Percentiles rank a stretch among this genome's conserved stretches.
Conservation (phyloP, 2,113 vertebrate genomes). For the Microtus ochrogaster region DNA sequence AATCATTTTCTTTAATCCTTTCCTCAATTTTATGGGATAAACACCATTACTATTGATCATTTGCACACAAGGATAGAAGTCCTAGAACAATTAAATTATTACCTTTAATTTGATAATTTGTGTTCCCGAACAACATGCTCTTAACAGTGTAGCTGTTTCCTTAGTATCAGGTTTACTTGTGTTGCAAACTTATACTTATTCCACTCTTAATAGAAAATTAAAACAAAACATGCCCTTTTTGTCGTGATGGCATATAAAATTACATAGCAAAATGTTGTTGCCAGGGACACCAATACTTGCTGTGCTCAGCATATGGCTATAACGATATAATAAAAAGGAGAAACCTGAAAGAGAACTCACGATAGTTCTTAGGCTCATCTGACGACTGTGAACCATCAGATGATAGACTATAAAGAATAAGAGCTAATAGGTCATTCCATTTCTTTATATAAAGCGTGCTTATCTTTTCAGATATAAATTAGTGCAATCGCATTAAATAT, state of each 20-base stretch:
- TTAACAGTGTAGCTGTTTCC: not conserved
- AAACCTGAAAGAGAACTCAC: not conserved
- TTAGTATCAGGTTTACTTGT: not conserved
- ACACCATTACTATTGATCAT: not conserved
- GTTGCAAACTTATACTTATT: not conserved
- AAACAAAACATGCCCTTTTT: not conserved
- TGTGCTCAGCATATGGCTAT: not conserved
- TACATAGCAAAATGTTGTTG: not conserved
- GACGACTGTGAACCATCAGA: not conserved
- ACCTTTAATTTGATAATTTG: not conserved
- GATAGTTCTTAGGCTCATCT: not conserved
- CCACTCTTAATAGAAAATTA: conserved; percentile 11
- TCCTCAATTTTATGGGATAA: not conserved
- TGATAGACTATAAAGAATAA: conserved; percentile 50
- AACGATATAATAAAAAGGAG: not conserved
- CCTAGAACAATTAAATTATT: not conserved
- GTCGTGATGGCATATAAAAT: not conserved
- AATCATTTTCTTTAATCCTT: not conserved
- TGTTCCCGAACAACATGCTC: not conserved
- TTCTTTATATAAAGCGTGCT: conserved; percentile 51
- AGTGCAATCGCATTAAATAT: conserved; percentile 70
- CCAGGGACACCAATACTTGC: not conserved
- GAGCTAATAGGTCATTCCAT: conserved; percentile 30
- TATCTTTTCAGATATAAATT: conserved; percentile 67
- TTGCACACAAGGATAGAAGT: not conserved